Base-by-base conservation (phyloP, 2,113 vertebrate species). In the Plectropomus leopardus region DNA sequence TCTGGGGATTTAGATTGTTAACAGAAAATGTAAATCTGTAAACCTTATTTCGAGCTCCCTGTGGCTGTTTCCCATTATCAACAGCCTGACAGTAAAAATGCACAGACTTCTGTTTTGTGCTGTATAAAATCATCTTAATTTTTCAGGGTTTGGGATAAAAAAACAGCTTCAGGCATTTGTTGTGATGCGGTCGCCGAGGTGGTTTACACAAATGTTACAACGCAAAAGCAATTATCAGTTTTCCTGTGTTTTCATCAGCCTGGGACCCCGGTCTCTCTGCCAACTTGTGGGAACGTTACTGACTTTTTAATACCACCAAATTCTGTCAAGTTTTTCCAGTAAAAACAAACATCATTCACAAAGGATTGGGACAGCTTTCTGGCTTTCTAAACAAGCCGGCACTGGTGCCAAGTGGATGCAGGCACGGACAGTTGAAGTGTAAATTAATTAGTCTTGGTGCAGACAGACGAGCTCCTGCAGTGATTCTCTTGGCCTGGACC, bases 401-500 rank as follows among this genome's bases (percentile, higher is more conserved):
- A 7, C 21, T 5, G 6, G 30, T 63, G 30, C 68, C 48, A 69
- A 68, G 23, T 72, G 51, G 57, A 80, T 51, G 45, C 44, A 61
- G 32, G 51, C 30, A 44, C 21, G 40, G 24, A 45, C 13, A 21
- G 71, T 86, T 87, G 86, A 67, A 78, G 84, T 64, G 59, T 86
- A 73, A 91, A 90, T 90, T 76, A 90, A 90, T 34, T 76, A 42
- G 55, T 72, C 34, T 55, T 32, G 15, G 61, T 60, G 60, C 72
- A 85, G 90, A 90, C 61, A 66, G 77, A 81, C 64, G 13, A 50
- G 51, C 54, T 24, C 63, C 76, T 76, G 72, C 59, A 75, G 74
- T 82, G 47, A 80, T 80, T 77, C 42, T 64, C 54, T 72, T 74
- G 83, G 64, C 63, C 58, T 54, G 42, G 78, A 77, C 51, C 68